Evolutionary conservation across 2,888 invertebrate genomes (phyloP).

Genomic region (Elysia crispata): DNA sequence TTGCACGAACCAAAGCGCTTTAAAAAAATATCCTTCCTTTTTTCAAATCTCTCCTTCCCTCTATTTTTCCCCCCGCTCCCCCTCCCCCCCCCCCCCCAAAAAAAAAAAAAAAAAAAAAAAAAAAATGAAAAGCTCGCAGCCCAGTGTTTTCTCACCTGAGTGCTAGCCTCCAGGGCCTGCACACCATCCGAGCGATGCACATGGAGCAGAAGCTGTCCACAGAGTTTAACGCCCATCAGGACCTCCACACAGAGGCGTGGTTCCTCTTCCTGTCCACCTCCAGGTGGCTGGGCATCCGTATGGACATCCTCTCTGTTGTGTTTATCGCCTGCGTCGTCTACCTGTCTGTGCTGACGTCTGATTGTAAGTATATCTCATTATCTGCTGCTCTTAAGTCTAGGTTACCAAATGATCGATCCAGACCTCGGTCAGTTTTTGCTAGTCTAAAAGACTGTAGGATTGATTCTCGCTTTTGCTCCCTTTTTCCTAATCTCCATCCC

Average conservation of each 20-base stretch:
- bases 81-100: no score
- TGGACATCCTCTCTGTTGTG: constrained; percentile 91
- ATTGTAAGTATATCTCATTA: constrained; percentile 70
- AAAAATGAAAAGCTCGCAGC: constrained; percentile 94
- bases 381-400: no score
- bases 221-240: constrained; percentile 78
- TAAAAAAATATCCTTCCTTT: no score
- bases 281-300: constrained; percentile 94
- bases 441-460: no score
- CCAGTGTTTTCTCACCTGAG: constrained; percentile 97
- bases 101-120: no score
- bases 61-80: no score
- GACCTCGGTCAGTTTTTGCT: no score
- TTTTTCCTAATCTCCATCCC: no score
- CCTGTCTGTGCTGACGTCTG: constrained; percentile 87
- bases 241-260: constrained; percentile 93
- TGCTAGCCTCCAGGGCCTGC: constrained; percentile 91
- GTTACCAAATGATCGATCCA: no score
- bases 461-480: no score
- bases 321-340: constrained; percentile 92
- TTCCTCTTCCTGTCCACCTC: constrained; percentile 92
- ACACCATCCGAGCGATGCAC: constrained; percentile 92
- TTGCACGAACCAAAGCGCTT: no score
- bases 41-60: no score
- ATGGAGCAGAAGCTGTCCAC: constrained; percentile 86